Conservation (phyloP, 2,888 invertebrate genomes). For the Harpagoxenus sublaevis region DNA sequence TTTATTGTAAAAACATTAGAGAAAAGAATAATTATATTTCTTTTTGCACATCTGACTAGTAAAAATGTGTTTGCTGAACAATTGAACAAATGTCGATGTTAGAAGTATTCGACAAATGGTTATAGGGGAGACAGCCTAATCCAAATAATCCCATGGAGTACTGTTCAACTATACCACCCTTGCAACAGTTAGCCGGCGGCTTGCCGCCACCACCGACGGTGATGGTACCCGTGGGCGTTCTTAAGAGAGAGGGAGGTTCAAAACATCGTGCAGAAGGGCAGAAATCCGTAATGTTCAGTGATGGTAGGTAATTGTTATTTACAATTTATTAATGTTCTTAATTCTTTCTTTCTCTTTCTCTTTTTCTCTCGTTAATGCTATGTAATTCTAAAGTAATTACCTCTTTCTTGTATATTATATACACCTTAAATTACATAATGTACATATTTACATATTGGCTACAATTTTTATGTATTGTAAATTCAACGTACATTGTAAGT, state of each 20-base stretch:
- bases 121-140: conserved; percentile 89
- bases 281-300: conserved; percentile 94
- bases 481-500: neutral
- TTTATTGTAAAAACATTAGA: neutral
- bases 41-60: neutral
- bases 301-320: conserved; percentile 87
- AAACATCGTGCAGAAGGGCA: conserved; percentile 87
- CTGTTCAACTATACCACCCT: conserved; percentile 93
- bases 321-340: conserved; percentile 13
- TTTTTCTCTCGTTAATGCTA: neutral
- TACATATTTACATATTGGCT: neutral
- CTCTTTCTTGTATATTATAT: neutral
- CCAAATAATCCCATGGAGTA: conserved; percentile 96
- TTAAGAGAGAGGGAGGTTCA: conserved; percentile 89
- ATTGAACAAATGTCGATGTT: conserved; percentile 75
- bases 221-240: conserved; percentile 94
- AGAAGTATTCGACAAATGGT: conserved; percentile 86
- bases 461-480: neutral
- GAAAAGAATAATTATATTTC: neutral
- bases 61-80: conserved; percentile 68
- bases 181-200: conserved; percentile 90
- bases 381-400: neutral
- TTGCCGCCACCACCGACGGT: conserved; percentile 89
- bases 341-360: neutral
- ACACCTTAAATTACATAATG: neutral